A percentile compares a stretch with the other conserved stretches of the same genome.
Evolutionary conservation across 2,113 vertebrate genomes (phyloP).

Genomic region (Tupaia chinensis): DNA sequence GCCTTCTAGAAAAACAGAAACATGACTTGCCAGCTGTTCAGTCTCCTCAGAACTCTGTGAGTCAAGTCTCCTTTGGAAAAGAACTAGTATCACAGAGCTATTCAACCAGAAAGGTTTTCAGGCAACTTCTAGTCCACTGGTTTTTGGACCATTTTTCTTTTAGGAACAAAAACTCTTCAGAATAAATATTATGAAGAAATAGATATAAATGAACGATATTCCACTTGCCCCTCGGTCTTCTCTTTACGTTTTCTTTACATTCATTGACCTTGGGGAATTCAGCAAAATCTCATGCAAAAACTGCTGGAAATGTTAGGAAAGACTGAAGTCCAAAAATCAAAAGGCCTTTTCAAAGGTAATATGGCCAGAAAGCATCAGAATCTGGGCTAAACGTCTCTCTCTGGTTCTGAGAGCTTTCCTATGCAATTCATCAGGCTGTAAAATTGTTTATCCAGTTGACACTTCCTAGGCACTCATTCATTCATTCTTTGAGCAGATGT

Average conservation of each 20-base stretch:
- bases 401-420: neutral
- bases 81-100: neutral
- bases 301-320: neutral
- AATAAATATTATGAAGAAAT: neutral
- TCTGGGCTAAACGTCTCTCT: neutral
- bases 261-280: neutral
- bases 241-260: neutral
- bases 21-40: neutral
- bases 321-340: neutral
- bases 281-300: constrained; percentile 1
- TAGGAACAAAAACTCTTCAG: neutral
- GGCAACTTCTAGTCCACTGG: neutral
- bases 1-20: constrained; percentile 60
- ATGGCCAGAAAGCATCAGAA: neutral
- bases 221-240: neutral
- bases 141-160: constrained; percentile 19
- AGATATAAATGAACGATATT: neutral
- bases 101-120: neutral
- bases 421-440: neutral
- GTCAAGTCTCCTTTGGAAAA: neutral
- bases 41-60: neutral
- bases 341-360: neutral
- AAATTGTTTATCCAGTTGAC: neutral
- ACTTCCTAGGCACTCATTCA: neutral
- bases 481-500: neutral